Evolutionary conservation across 2,113 vertebrate genomes (phyloP), one percentile per base, ranked within the genome.

Genomic region (Hylia prasina): DNA sequence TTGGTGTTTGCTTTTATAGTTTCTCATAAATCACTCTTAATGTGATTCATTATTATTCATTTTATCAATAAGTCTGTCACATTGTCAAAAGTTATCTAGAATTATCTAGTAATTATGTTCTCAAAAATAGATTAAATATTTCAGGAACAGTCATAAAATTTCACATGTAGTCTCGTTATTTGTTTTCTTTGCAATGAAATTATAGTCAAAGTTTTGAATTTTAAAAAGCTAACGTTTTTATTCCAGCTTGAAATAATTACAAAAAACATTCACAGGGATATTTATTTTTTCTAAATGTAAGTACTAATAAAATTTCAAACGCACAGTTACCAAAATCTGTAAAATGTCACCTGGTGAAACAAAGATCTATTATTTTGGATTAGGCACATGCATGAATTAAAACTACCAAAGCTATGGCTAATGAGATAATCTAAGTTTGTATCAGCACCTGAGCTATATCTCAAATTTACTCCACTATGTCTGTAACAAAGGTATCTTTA

Each of bases 11-110:
- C 48, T 94, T 87, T 89, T 87, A 68, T 71, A 2, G 2, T 93
- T 91, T 87, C 37, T 91, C 45, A 76, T 79, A 94, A 93, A 82
- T 84, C 65, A 87, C 35, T 89, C 31, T 75, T 87, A 87, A 76
- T 72, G 31, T 82, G 45, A 87, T 85, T 94, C 83, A 48, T 73
- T 96, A 54, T 87, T 95, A 58, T 93, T 94, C 69, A 80, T 61
- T 87, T 28, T 66, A 80, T 91, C 83, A 60, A 31, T 94, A 90
- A 95, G 27, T 79, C 72, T 72, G 71, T 77, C 77, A 89, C 57
- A 68, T 54, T 84, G 51, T 91, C 65, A 85, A 85, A 90, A 90
- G 40, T 47, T 31, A 78, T 82, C 73, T 93, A 93, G 57, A 94
- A 85, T 87, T 83, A 82, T 61, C 51, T 89, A 35, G 47, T 66